Evolutionary conservation across 2,888 invertebrate species (phyloP).

Genomic region (Timandra comae): DNA sequence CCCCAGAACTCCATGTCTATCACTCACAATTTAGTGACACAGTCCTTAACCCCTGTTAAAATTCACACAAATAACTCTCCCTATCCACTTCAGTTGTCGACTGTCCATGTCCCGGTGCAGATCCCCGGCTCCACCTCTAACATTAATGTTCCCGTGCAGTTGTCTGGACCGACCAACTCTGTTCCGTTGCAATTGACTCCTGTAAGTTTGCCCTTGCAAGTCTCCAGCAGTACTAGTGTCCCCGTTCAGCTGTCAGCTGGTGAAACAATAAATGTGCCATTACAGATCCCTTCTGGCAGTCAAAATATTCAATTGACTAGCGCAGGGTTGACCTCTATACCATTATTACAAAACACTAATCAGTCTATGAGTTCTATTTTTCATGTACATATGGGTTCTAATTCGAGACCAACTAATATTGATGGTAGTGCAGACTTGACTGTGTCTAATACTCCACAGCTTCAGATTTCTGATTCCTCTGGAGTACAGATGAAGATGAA

Average conservation of each 20-base stretch:
- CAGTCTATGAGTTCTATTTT: constrained; percentile 61
- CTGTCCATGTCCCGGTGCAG: constrained; percentile 70
- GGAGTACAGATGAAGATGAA: constrained; percentile 57
- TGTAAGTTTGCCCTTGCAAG: constrained; percentile 64
- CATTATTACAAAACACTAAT: constrained; percentile 51
- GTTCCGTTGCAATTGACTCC: constrained; percentile 62
- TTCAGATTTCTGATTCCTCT: constrained; percentile 49
- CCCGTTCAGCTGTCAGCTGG: constrained; percentile 64
- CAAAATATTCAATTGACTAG: constrained; percentile 59
- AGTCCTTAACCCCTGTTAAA: constrained; percentile 66
- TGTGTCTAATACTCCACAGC: constrained; percentile 50
- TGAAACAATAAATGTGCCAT: constrained; percentile 65
- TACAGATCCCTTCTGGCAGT: constrained; percentile 52
- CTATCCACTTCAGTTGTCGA: constrained; percentile 64
- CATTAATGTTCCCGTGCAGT: constrained; percentile 66
- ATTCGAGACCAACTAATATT: constrained; percentile 45
- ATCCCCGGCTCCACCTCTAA: constrained; percentile 64
- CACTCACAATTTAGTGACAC: constrained; percentile 62
- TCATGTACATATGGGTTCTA: constrained; percentile 68
- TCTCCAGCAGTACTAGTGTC: constrained; percentile 57
- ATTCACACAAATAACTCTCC: constrained; percentile 57
- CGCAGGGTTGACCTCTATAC: constrained; percentile 58
- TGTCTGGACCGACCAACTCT: constrained; percentile 53
- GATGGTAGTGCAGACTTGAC: constrained; percentile 54
- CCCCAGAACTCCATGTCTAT: constrained; percentile 66